These are phyloP conservation scores for Netelia fuscicornis DNA, from an alignment of 2,888 invertebrate species.

Conservation along the genomic window DNA sequence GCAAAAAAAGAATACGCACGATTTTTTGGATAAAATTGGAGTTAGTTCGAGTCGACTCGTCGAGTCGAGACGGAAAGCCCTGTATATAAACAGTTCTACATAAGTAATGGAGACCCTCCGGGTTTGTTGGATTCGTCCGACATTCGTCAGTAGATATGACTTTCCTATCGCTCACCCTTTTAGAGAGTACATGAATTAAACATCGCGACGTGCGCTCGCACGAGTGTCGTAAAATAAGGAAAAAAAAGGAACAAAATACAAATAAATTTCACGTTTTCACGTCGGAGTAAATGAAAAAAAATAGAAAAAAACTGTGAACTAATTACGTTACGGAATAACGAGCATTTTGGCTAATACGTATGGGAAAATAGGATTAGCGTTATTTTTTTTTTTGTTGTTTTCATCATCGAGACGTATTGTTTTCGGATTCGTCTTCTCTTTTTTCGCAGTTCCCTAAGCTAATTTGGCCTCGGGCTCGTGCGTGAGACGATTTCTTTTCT, in stretches of 20 bases:
- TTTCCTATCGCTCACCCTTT: constrained; percentile 3
- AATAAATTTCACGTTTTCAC: constrained; percentile 14
- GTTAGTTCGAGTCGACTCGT: background rate
- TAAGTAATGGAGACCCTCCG: constrained; percentile 2
- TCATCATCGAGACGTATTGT: constrained; percentile 23
- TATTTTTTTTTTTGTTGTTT: constrained; percentile 27
- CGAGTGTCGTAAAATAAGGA: background rate
- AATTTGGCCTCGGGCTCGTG: constrained; percentile 46
- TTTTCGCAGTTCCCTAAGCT: constrained; percentile 14
- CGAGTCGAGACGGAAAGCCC: background rate
- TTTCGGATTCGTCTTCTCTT: constrained; percentile 10
- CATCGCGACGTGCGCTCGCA: background rate
- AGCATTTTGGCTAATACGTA: constrained; percentile 29
- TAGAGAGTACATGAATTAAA: constrained; percentile 19
- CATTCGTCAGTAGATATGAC: constrained; percentile 33
- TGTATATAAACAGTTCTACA: constrained; percentile 1
- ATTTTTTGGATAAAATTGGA: too few species aligned
- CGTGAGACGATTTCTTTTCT: constrained; percentile 67
- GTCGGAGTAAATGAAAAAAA: constrained; percentile 4
- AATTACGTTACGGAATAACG: constrained; percentile 39
- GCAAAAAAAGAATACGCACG: background rate
- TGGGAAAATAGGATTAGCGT: constrained; percentile 37
- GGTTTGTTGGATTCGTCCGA: constrained; percentile 7
- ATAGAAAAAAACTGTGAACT: background rate
- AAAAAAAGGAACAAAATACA: background rate